Conservation (phyloP, 1,140 invertebrate genomes). For the Oncopodura yosiiana region DNA sequence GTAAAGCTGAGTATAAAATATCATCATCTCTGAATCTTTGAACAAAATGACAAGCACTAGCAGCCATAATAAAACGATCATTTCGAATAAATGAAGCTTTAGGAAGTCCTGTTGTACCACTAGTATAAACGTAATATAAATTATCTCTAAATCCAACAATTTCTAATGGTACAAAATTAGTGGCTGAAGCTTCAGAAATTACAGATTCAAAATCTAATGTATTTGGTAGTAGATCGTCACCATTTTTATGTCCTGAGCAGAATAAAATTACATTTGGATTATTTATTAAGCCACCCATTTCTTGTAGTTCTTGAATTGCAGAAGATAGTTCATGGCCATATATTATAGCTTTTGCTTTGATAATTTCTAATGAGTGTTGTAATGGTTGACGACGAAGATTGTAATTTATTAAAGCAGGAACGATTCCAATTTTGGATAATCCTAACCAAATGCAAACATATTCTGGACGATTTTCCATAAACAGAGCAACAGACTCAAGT, state of each 20-base stretch:
- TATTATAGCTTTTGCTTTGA: constrained; percentile 44
- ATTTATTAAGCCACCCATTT: not conserved
- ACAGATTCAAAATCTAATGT: not conserved
- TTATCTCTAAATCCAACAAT: constrained; percentile 40
- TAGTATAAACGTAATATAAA: constrained; percentile 59
- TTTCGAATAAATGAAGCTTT: constrained; percentile 21
- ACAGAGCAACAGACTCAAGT: constrained; percentile 56
- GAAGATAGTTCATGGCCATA: constrained; percentile 34
- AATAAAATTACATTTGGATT: not conserved
- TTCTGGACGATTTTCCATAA: constrained; percentile 57
- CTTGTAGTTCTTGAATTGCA: too few species aligned
- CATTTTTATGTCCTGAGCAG: not conserved
- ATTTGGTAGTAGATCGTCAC: not conserved
- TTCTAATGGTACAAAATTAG: not conserved
- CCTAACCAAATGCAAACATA: constrained; percentile 57
- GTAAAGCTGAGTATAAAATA: constrained; percentile 52
- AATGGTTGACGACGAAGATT: constrained; percentile 53
- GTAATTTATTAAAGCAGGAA: constrained; percentile 59
- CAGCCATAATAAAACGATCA: constrained; percentile 61
- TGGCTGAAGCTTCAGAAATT: not conserved
- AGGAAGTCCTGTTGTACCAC: constrained; percentile 23
- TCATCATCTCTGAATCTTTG: constrained; percentile 44
- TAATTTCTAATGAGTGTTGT: constrained; percentile 48
- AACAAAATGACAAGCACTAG: constrained; percentile 55
- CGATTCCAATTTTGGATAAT: constrained; percentile 52